phyloP scores from a whole-genome alignment of 2,797 vertebrate genomes.

The Monodelphis domestica region DNA sequence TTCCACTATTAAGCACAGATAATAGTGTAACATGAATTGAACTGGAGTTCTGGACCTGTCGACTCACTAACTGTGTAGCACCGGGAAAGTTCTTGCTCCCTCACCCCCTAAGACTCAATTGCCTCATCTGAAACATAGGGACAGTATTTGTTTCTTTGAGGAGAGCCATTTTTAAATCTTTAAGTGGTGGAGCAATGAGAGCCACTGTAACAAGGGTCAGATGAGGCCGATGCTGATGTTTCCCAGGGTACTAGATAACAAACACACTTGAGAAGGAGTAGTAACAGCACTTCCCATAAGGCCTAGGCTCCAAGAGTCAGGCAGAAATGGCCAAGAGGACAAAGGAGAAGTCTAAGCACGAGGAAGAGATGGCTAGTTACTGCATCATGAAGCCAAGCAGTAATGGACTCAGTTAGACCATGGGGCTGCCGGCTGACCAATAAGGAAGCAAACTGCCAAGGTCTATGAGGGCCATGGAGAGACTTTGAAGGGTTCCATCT shows the following conservation, averaged over 20 bases:
- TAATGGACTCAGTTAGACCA: not conserved
- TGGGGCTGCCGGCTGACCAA: not conserved
- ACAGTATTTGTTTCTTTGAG: not conserved
- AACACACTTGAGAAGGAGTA: not conserved
- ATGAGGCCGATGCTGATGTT: not conserved
- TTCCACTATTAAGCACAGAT: not conserved
- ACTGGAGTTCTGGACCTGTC: not conserved
- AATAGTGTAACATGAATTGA: not conserved
- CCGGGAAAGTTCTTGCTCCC: not conserved
- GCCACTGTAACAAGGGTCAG: not conserved
- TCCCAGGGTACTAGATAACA: not conserved
- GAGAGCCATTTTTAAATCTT: not conserved
- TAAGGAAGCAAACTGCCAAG: not conserved
- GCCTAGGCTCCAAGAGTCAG: not conserved
- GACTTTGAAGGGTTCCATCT: too few relatives aligned
- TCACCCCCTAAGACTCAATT: not conserved
- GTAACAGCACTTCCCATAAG: not conserved
- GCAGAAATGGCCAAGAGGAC: not conserved
- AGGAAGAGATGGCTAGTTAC: not conserved
- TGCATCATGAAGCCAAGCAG: not conserved
- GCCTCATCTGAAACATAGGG: constrained; percentile 13
- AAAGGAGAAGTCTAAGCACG: not conserved
- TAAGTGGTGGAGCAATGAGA: not conserved
- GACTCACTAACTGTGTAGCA: not conserved
- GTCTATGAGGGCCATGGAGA: not conserved